phyloP scores from a whole-genome alignment of 37 sponge, comb jelly and placozoan genomes.

The Lycopodina hypogea region DNA sequence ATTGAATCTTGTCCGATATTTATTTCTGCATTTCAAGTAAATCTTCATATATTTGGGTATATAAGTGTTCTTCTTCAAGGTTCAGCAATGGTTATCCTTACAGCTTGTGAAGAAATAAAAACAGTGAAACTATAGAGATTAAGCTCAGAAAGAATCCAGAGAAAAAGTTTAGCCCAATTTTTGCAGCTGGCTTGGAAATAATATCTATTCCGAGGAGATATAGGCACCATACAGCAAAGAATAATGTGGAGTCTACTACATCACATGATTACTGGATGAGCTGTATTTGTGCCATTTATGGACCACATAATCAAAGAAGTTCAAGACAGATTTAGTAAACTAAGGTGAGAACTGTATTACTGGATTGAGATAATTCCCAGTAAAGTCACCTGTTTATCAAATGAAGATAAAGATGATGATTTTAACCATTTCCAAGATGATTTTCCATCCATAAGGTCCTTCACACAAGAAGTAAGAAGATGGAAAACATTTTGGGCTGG shows the following conservation, averaged over 20 bases:
- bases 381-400: no score
- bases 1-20: not conserved
- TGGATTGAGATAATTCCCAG: not conserved
- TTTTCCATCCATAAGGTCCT: no score
- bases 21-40: not conserved
- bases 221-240: not conserved
- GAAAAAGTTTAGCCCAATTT: not conserved
- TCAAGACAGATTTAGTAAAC: not conserved
- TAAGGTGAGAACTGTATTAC: not conserved
- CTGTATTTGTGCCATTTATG: not conserved
- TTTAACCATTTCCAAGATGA: no score
- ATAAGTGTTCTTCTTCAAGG: not conserved
- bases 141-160: not conserved
- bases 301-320: not conserved
- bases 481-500: no score
- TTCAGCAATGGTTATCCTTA: not conserved
- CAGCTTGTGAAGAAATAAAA: not conserved
- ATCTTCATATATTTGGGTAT: not conserved
- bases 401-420: no score
- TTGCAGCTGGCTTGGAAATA: not conserved
- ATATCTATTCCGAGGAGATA: not conserved
- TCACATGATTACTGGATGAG: not conserved
- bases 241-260: not conserved
- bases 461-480: no score
- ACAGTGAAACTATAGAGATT: not conserved